Conservation (phyloP, 2,113 vertebrate species). For the Percina caprodes region DNA sequence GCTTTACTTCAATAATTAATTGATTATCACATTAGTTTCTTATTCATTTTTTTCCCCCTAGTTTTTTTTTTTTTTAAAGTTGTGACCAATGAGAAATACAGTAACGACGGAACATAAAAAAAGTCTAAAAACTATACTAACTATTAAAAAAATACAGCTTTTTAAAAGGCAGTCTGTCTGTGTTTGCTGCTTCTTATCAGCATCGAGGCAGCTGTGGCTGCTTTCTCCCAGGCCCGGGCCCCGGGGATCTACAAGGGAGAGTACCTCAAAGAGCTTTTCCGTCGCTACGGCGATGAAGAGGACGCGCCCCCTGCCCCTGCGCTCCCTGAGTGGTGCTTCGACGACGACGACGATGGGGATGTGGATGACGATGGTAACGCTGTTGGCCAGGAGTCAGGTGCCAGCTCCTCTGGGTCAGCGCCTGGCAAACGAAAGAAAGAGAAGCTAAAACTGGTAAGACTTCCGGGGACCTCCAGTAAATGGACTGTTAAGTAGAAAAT, state of each 20-base stretch:
- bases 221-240: slow-evolving; percentile 91
- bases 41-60: no score
- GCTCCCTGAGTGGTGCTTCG: slow-evolving; percentile 97
- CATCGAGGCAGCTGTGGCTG: slow-evolving; percentile 94
- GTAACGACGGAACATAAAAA: not conserved
- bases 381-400: slow-evolving; percentile 89
- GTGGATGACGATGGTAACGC: slow-evolving; percentile 88
- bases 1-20: not conserved
- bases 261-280: slow-evolving; percentile 97
- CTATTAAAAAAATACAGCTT: not conserved
- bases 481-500: slow-evolving; percentile 52
- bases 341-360: slow-evolving; percentile 91
- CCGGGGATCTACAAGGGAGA: slow-evolving; percentile 99
- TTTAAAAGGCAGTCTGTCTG: not conserved
- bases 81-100: not conserved
- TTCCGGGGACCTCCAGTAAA: slow-evolving; percentile 21
- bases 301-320: slow-evolving; percentile 91
- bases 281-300: slow-evolving; percentile 94
- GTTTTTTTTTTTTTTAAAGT: no score
- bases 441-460: slow-evolving; percentile 93
- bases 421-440: slow-evolving; percentile 93
- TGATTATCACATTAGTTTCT: not conserved
- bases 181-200: slow-evolving; percentile 77
- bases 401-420: slow-evolving; percentile 91
- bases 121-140: not conserved